These are phyloP conservation scores for Amphipoea oculea DNA, from an alignment of 2,888 invertebrate species.

Conservation along the genomic window DNA sequence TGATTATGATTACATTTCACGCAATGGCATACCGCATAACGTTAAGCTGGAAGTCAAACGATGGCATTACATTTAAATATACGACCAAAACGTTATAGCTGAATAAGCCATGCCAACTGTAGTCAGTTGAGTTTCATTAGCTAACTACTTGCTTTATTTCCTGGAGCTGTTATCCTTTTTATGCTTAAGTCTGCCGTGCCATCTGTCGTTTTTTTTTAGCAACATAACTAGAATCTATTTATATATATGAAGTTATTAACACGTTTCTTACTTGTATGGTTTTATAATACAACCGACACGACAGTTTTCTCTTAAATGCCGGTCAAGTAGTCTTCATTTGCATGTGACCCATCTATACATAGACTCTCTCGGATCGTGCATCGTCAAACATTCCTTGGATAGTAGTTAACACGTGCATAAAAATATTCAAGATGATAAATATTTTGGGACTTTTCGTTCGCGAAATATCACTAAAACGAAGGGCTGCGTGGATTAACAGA, in stretches of 20 bases:
- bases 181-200: slow-evolving; percentile 24
- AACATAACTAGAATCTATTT: slow-evolving; percentile 3
- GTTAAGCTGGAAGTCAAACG: slow-evolving; percentile 20
- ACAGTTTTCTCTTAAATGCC: not conserved
- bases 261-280: not conserved
- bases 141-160: slow-evolving; percentile 49
- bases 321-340: slow-evolving; percentile 13
- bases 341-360: not conserved
- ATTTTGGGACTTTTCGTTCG: not conserved
- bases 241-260: not conserved
- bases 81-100: slow-evolving; percentile 23
- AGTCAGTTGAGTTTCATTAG: slow-evolving; percentile 47
- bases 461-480: not conserved
- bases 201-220: slow-evolving; percentile 13
- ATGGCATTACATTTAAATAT: slow-evolving; percentile 21
- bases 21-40: slow-evolving; percentile 62
- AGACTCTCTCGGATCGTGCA: not conserved
- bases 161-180: slow-evolving; percentile 46
- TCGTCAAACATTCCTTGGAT: not conserved
- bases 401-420: not conserved
- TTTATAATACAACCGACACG: not conserved
- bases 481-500: not conserved
- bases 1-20: slow-evolving; percentile 79
- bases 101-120: slow-evolving; percentile 29
- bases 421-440: not conserved